Base-by-base conservation (phyloP, 2,888 invertebrate species). In the Lasioglossum vierecki region DNA sequence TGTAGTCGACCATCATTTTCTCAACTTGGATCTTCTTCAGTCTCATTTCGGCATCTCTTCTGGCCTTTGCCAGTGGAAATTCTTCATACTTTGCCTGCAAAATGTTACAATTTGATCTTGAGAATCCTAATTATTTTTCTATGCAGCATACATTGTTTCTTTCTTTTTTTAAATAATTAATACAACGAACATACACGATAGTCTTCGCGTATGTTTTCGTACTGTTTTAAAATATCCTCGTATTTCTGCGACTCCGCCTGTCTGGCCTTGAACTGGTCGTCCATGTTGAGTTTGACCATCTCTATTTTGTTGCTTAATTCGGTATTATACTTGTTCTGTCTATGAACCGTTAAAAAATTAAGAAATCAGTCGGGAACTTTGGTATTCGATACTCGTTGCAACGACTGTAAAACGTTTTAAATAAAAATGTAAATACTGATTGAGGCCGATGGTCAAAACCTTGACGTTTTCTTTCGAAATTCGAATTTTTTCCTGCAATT, bases 11-110 rank as follows among this genome's bases (percentile, higher is more conserved):
- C 9, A 84, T 4, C 82, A 84, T 85, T 15, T 76, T 9, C 2
- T 86, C 68, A 4, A 88, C 49, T 8, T 49, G 39, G 15, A 84
- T 35, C 39, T 80, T 89, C 49, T 83, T 49, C 39, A 88, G n/a
- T 0, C 66, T 57, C 8, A 75, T 35, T 11, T 76, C 63, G 1
- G 49, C 73, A 6, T 74, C 74, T 6, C 39, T 71, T 30, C 87
- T 84, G 0, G 4, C 26, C n/a, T 83, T 87, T 1, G 89, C 88
- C 60, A 86, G 5, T 0, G 87, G 84, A 35, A 87, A 84, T 9
- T 83, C 35, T 26, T 90, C 90, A 39, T 90, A 90, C 11, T 49
- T 60, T 6, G 44, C 72, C 89, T 89, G 49, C 22, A 39, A 2
- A 35, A 6, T 2, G 5, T 66, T 13, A 5, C 18, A 41, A 74